Evolutionary conservation across 2,888 invertebrate genomes (phyloP).

Genomic region (Caenorhabditis parvicauda): DNA sequence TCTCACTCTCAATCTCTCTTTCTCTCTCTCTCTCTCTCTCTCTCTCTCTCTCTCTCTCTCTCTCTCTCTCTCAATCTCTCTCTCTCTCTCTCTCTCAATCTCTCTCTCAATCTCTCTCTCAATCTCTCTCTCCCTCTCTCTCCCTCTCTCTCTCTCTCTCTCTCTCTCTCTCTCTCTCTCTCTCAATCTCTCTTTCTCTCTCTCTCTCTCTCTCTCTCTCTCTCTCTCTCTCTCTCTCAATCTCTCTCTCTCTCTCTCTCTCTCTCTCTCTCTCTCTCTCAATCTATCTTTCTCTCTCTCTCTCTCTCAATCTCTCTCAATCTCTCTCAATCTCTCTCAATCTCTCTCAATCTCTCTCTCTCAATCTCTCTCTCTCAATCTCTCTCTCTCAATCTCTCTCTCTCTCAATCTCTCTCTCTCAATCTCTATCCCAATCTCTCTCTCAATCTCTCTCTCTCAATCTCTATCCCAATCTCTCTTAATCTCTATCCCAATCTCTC

Average conservation of each 20-base stretch:
- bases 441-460: no score
- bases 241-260: not conserved
- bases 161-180: conserved; percentile 6
- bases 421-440: no score
- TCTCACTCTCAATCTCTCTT: not conserved
- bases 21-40: conserved; percentile 4
- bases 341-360: no score
- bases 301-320: no score
- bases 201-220: not conserved
- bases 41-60: conserved; percentile 6
- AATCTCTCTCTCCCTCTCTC: not conserved
- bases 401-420: no score
- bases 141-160: conserved; percentile 5
- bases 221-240: not conserved
- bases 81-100: conserved; percentile 7
- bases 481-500: no score
- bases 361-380: no score
- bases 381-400: no score
- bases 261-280: no score
- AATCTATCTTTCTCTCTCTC: no score
- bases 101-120: conserved; percentile 5
- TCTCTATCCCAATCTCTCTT: no score
- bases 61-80: conserved; percentile 12
- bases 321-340: no score
- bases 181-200: conserved; percentile 11